Conservation (phyloP, 2,797 vertebrate genomes). For the Karalla daura region DNA sequence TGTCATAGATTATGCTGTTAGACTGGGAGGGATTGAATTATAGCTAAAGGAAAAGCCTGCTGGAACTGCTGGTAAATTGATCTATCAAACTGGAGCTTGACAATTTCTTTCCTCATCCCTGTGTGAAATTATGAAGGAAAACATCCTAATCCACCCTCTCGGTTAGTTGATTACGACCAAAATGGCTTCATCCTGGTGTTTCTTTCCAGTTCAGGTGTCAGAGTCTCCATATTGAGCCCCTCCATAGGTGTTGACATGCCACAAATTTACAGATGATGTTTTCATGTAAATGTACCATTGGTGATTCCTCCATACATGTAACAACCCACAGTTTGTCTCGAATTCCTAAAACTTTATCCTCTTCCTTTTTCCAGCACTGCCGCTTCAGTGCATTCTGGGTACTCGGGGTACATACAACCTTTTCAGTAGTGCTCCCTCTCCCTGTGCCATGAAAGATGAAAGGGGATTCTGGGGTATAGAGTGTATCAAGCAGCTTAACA, state of each 20-base stretch:
- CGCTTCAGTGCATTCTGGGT: conserved; percentile 41
- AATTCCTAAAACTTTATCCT: conserved; percentile 11
- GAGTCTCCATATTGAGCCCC: conserved; percentile 11
- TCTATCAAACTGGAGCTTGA: conserved; percentile 82
- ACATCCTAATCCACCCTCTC: conserved; percentile 78
- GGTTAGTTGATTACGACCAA: conserved; percentile 69
- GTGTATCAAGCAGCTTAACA: conserved; percentile 70
- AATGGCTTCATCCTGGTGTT: conserved; percentile 59
- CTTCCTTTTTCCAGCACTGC: conserved; percentile 4
- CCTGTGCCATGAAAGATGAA: conserved; percentile 69
- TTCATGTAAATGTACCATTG: conserved; percentile 13
- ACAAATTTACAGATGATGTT: conserved; percentile 18
- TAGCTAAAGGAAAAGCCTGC: conserved; percentile 71
- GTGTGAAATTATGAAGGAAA: conserved; percentile 75
- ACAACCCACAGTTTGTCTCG: conserved; percentile 23
- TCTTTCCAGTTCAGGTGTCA: conserved; percentile 38
- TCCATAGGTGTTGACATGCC: not conserved
- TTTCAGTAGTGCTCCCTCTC: conserved; percentile 46
- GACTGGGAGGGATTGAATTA: conserved; percentile 79
- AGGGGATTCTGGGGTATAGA: conserved; percentile 61
- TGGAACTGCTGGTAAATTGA: conserved; percentile 81
- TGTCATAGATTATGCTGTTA: conserved; percentile 79
- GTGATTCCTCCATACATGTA: conserved; percentile 18
- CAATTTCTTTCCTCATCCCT: conserved; percentile 73
- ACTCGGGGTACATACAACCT: conserved; percentile 40